A percentile compares a stretch with the other conserved stretches of the same genome.
These are phyloP conservation scores for Lepidochitona cinerea DNA, from an alignment of 2,888 invertebrate species.

Conservation along the genomic window DNA sequence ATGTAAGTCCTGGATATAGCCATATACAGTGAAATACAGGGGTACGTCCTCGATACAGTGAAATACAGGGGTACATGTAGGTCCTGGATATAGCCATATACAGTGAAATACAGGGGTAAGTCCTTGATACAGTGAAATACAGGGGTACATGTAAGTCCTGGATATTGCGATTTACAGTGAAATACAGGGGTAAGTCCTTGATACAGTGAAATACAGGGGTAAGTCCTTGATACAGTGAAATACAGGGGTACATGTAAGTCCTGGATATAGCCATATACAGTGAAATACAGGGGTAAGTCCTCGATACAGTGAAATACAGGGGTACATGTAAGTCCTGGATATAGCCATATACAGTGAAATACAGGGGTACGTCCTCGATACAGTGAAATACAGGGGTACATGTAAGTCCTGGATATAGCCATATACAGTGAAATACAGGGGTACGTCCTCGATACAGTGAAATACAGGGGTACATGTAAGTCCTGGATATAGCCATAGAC, in stretches of 20 bases:
- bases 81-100: not conserved
- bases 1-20: not conserved
- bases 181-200: not conserved
- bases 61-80: not conserved
- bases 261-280: not conserved
- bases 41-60: not conserved
- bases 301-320: not conserved
- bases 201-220: not conserved
- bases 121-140: not conserved
- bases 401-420: slow-evolving; percentile 89
- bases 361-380: not conserved
- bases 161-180: not conserved
- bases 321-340: not conserved
- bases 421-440: slow-evolving; percentile 98
- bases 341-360: not conserved
- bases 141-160: not conserved
- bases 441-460: slow-evolving; percentile 74
- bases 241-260: not conserved
- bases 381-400: not conserved
- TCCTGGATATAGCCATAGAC: not conserved
- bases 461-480: not conserved
- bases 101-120: not conserved
- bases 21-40: not conserved
- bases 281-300: not conserved
- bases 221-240: not conserved